Conservation (phyloP, 2,113 vertebrate species). For the Pollachius pollachius region DNA sequence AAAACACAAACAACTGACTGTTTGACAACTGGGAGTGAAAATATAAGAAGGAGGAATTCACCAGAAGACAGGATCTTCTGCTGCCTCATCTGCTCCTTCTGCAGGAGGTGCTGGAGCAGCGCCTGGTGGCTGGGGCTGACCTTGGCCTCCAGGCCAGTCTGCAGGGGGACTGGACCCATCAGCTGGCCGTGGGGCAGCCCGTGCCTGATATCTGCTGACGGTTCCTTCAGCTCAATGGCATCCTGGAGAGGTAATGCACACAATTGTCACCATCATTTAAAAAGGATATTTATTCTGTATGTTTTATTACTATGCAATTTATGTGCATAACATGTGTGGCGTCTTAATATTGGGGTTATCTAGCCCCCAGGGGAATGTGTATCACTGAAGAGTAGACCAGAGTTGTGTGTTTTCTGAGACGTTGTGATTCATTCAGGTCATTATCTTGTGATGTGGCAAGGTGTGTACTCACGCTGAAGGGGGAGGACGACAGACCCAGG, state of each 20-base stretch:
- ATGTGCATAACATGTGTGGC: no score
- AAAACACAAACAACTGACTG: not conserved
- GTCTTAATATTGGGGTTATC: constrained; percentile 3
- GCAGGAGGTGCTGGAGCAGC: constrained; percentile 91
- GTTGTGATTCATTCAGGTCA: constrained; percentile 14
- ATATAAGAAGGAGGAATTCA: constrained; percentile 57
- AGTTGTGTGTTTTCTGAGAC: constrained; percentile 19
- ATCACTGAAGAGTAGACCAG: constrained; percentile 5
- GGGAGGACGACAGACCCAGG: constrained; percentile 86
- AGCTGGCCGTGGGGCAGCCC: constrained; percentile 81
- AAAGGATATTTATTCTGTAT: no score
- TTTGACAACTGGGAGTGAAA: not conserved
- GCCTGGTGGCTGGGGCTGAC: constrained; percentile 95
- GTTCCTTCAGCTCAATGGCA: constrained; percentile 85
- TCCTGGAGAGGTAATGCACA: constrained; percentile 67
- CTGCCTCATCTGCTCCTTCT: constrained; percentile 96
- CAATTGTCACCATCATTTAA: not conserved
- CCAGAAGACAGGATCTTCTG: constrained; percentile 91
- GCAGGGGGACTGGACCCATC: constrained; percentile 80
- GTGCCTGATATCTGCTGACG: constrained; percentile 79
- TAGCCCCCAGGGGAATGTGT: constrained; percentile 41
- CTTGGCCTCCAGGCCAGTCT: constrained; percentile 85
- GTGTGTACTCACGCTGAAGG: constrained; percentile 84
- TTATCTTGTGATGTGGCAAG: constrained; percentile 1
- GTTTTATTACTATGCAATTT: no score